These are phyloP conservation scores for Raillietiella orientalis DNA, from an alignment of 2,888 invertebrate genomes.

Conservation along the genomic window DNA sequence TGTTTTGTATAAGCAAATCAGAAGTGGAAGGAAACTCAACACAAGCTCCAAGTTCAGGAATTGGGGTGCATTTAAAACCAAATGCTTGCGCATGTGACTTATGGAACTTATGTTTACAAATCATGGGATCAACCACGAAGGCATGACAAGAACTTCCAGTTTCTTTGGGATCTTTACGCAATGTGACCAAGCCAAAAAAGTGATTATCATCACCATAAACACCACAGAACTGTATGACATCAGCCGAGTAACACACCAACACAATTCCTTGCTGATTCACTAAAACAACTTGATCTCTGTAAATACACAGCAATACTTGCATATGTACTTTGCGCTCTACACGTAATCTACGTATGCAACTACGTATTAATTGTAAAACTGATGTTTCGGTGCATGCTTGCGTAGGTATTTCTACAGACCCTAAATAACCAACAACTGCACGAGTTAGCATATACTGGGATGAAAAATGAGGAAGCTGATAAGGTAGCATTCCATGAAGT, in stretches of 20 bases:
- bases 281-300: conserved; percentile 38
- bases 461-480: conserved; percentile 16
- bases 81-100: conserved; percentile 44
- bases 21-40: conserved; percentile 69
- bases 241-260: conserved; percentile 55
- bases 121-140: conserved; percentile 63
- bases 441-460: too few species aligned
- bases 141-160: conserved; percentile 56
- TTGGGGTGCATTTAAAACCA: conserved; percentile 46
- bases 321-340: conserved; percentile 50
- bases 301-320: conserved; percentile 48
- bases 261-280: conserved; percentile 42
- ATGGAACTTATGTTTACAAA: conserved; percentile 49
- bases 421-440: conserved; percentile 75
- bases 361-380: too few species aligned
- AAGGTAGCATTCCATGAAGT: neutral
- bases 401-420: conserved; percentile 77
- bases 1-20: conserved; percentile 21
- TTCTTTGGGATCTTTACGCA: conserved; percentile 9
- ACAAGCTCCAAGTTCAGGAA: conserved; percentile 25
- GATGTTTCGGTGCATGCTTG: too few species aligned
- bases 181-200: conserved; percentile 72
- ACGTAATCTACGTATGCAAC: conserved; percentile 55
- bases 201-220: conserved; percentile 63
- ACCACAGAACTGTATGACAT: conserved; percentile 57